Evolutionary conservation across 2,888 invertebrate genomes (phyloP).

Genomic region (Psococerastis gibbosa): DNA sequence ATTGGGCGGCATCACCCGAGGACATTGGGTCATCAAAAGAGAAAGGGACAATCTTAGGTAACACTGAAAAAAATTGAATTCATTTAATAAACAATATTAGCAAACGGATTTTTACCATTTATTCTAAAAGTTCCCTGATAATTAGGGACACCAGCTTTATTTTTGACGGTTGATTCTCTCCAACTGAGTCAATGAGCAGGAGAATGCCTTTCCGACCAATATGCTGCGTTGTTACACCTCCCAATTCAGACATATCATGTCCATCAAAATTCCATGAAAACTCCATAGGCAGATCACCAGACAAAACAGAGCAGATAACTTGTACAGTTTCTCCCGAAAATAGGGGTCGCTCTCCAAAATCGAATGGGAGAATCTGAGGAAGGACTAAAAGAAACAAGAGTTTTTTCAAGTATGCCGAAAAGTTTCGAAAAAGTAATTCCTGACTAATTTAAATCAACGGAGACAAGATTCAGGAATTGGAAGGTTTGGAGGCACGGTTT

Average conservation of each 20-base stretch:
- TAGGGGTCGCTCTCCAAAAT: constrained; percentile 33
- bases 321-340: constrained; percentile 49
- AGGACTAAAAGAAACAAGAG: constrained; percentile 27
- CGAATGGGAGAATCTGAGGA: constrained; percentile 36
- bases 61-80: constrained; percentile 26
- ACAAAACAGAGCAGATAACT: constrained; percentile 45
- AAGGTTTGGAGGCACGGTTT: constrained; percentile 22
- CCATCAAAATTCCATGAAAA: constrained; percentile 41
- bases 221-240: constrained; percentile 16
- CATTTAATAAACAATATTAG: constrained; percentile 14
- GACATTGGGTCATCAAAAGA: constrained; percentile 27
- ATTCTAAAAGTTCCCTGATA: constrained; percentile 36
- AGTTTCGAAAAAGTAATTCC: too few species aligned
- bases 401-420: too few species aligned
- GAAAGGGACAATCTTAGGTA: constrained; percentile 43
- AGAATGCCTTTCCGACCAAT: constrained; percentile 27
- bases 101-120: constrained; percentile 30
- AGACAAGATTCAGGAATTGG: too few species aligned
- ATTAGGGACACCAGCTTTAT: constrained; percentile 35
- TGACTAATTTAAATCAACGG: too few species aligned
- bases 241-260: neutral
- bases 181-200: constrained; percentile 28
- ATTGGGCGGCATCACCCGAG: constrained; percentile 21
- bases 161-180: constrained; percentile 38
- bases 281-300: constrained; percentile 54